Evolutionary conservation across 2,113 vertebrate genomes (phyloP).

Genomic region (Corythaeola cristata): DNA sequence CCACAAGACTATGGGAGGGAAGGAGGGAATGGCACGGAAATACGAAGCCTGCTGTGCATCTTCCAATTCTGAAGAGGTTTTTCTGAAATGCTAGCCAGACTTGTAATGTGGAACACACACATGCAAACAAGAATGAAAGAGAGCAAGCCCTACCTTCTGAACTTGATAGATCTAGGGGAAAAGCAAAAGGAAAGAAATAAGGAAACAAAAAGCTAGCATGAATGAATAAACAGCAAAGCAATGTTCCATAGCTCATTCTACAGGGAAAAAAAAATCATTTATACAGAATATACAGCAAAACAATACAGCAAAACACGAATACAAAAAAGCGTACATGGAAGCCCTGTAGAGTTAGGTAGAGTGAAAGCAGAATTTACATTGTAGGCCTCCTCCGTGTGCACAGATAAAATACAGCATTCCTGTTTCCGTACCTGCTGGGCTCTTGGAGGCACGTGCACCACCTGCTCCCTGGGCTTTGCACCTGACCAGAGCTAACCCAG

Average conservation of each 20-base stretch:
- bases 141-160: constrained; percentile 89
- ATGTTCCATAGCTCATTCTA: not conserved
- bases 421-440: not conserved
- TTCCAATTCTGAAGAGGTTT: not conserved
- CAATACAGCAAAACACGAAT: not conserved
- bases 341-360: not conserved
- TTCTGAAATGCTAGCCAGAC: not conserved
- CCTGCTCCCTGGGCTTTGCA: not conserved
- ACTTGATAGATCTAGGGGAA: constrained; percentile 93
- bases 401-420: not conserved
- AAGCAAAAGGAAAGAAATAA: constrained; percentile 34
- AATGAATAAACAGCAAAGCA: constrained; percentile 14
- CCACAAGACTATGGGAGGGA: not conserved
- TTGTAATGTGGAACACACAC: not conserved
- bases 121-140: constrained; percentile 31
- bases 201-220: constrained; percentile 31
- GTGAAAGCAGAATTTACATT: not conserved
- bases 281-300: not conserved
- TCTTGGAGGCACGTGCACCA: not conserved
- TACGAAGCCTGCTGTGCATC: not conserved
- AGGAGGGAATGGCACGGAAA: not conserved
- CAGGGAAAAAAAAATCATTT: not conserved
- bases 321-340: not conserved
- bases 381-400: accelerated
- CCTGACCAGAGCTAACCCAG: not conserved